phyloP scores from a whole-genome alignment of 37 sponge, comb jelly and placozoan species.

The Ephydatia muelleri region DNA sequence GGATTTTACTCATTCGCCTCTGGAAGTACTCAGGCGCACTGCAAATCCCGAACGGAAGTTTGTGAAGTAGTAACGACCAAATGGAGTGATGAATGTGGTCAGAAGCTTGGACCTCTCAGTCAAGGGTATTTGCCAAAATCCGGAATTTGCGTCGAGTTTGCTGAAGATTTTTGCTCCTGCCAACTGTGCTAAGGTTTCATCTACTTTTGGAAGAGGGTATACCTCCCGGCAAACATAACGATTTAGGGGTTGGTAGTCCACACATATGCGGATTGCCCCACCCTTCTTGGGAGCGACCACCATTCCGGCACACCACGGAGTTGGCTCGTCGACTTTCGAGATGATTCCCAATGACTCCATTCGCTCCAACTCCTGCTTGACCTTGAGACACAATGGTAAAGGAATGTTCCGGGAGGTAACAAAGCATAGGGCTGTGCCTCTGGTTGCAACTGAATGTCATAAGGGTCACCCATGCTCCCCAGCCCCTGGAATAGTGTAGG shows the following conservation, averaged over 20 bases:
- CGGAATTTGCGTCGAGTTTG: slow-evolving; percentile 54
- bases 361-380: slow-evolving; percentile 12
- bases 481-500: slow-evolving; percentile 33
- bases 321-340: slow-evolving; percentile 48
- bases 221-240: slow-evolving; percentile 45
- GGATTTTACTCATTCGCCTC: slow-evolving; percentile 28
- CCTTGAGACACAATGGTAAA: slow-evolving; percentile 33
- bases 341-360: slow-evolving; percentile 59
- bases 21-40: slow-evolving; percentile 47
- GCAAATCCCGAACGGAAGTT: slow-evolving; percentile 14
- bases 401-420: slow-evolving; percentile 37
- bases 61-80: background rate
- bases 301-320: slow-evolving; percentile 67
- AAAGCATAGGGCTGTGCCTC: slow-evolving; percentile 40
- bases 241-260: slow-evolving; percentile 47
- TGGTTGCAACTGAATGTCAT: slow-evolving; percentile 25
- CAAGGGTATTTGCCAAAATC: no score
- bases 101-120: slow-evolving; percentile 5
- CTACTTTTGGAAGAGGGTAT: slow-evolving; percentile 57
- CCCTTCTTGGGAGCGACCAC: slow-evolving; percentile 41
- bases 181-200: slow-evolving; percentile 54
- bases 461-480: slow-evolving; percentile 22
- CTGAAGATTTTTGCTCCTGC: slow-evolving; percentile 50
- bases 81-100: slow-evolving; percentile 15
- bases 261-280: slow-evolving; percentile 49